Conservation (phyloP, 2,888 invertebrate genomes). For the Drosophila tripunctata region DNA sequence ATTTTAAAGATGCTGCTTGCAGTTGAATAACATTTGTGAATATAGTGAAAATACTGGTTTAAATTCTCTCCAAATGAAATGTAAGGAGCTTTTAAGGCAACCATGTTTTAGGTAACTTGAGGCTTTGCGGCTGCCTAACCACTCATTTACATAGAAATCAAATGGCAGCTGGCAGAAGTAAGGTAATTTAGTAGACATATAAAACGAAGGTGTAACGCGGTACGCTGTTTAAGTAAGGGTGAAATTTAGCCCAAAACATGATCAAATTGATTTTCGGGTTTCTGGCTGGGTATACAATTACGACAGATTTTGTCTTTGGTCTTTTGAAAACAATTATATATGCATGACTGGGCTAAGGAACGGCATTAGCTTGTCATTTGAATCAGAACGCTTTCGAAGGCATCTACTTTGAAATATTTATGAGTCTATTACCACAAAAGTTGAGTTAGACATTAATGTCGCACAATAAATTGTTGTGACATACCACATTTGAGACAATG, state of each 20-base stretch:
- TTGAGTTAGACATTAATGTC: slow-evolving; percentile 38
- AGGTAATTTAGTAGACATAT: not conserved
- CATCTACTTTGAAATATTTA: slow-evolving; percentile 29
- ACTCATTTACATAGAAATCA: not conserved
- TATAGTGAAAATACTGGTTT: too few relatives aligned
- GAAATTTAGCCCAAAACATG: not conserved
- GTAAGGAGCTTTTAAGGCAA: not conserved
- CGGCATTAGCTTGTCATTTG: slow-evolving; percentile 15
- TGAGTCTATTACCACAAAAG: slow-evolving; percentile 7
- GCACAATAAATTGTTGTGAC: slow-evolving; percentile 41
- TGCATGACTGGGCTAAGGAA: slow-evolving; percentile 15
- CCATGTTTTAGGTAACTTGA: not conserved
- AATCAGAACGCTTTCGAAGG: slow-evolving; percentile 23
- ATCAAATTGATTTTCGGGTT: slow-evolving; percentile 6
- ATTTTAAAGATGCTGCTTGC: too few relatives aligned
- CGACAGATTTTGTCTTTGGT: slow-evolving; percentile 7
- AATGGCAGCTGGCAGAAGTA: not conserved
- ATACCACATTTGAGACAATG: slow-evolving; percentile 39
- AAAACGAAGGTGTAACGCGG: not conserved
- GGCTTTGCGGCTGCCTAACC: not conserved
- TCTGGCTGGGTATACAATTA: slow-evolving; percentile 1
- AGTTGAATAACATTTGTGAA: too few relatives aligned
- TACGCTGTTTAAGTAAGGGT: not conserved
- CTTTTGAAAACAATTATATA: slow-evolving; percentile 28
- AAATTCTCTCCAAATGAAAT: too few relatives aligned